Conservation (phyloP, 2,113 vertebrate genomes). For the Miniopterus natalensis region DNA sequence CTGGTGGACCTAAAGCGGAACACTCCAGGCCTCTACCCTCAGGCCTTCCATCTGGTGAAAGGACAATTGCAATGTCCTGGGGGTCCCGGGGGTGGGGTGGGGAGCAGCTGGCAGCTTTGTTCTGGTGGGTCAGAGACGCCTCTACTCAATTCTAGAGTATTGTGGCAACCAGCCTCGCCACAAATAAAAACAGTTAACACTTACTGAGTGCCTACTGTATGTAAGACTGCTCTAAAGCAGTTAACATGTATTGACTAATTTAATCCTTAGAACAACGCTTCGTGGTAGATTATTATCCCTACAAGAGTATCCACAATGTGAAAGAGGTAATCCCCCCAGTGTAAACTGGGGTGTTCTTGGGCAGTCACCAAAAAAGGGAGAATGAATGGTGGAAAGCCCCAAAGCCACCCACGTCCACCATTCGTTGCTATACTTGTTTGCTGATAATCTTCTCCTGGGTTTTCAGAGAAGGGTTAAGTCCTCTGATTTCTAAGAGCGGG, state of each 20-base stretch:
- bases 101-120: neutral
- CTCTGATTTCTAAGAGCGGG: slow-evolving; percentile 7
- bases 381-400: neutral
- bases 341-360: neutral
- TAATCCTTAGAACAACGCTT: neutral
- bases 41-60: neutral
- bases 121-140: neutral
- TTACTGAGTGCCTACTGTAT: neutral
- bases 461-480: neutral
- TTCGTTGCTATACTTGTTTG: neutral
- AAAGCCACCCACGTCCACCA: accelerated
- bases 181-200: neutral
- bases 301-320: neutral
- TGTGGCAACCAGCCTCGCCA: neutral
- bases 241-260: neutral
- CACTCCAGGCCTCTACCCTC: neutral
- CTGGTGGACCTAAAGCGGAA: neutral
- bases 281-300: neutral
- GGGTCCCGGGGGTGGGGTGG: neutral
- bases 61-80: neutral
- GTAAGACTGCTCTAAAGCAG: neutral
- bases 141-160: neutral
- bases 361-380: neutral
- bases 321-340: neutral
- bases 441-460: neutral